Evolutionary conservation across 2,797 vertebrate genomes (phyloP).

Genomic region (Acrossocheilus wenchowensis): DNA sequence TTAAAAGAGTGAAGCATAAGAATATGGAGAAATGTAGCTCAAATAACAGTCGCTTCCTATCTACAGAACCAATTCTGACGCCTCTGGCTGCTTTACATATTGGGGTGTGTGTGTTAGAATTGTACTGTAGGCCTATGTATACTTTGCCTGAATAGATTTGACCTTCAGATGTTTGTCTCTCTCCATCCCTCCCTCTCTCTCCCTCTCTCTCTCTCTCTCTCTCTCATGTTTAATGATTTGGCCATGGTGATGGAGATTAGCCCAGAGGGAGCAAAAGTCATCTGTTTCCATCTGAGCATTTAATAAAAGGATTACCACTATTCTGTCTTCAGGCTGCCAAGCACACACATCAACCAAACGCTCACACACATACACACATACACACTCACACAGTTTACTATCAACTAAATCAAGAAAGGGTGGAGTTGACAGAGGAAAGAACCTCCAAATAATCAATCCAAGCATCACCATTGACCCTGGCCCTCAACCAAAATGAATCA

Average conservation of each 20-base stretch:
- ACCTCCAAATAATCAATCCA: background rate
- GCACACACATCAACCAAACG: constrained; percentile 37
- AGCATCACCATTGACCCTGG: background rate
- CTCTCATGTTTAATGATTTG: constrained; percentile 54
- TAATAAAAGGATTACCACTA: constrained; percentile 56
- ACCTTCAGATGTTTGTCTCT: constrained; percentile 31
- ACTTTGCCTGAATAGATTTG: constrained; percentile 26
- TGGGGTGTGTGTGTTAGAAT: background rate
- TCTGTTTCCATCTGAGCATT: constrained; percentile 56
- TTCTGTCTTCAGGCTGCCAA: constrained; percentile 36
- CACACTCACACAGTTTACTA: constrained; percentile 23
- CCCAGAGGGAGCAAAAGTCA: constrained; percentile 54
- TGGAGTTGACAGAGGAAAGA: constrained; percentile 19
- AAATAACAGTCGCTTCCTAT: background rate
- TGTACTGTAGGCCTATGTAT: constrained; percentile 8
- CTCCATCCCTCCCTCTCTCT: background rate
- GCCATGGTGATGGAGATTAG: constrained; percentile 51
- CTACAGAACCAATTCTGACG: background rate
- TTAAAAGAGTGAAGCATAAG: background rate
- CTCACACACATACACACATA: constrained; percentile 27
- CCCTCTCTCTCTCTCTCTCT: constrained; percentile 35
- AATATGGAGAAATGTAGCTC: background rate
- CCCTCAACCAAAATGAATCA: background rate
- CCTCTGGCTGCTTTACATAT: constrained; percentile 9
- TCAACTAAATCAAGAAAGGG: constrained; percentile 28